Conservation (phyloP, 2,888 invertebrate species). For the Drosophila monieri region DNA sequence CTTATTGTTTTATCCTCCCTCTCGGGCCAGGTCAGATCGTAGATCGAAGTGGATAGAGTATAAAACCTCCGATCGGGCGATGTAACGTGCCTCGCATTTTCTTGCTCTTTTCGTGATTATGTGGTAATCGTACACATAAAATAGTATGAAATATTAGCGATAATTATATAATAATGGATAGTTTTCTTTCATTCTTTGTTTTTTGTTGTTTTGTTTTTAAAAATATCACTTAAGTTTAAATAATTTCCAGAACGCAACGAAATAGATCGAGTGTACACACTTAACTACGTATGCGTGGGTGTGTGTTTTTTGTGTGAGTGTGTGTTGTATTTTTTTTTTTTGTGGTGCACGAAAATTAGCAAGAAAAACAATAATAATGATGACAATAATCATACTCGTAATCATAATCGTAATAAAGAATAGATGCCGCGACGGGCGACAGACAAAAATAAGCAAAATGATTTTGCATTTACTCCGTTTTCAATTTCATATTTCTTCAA, state of each 20-base stretch:
- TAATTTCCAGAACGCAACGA: conserved; percentile 81
- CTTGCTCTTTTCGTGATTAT: conserved; percentile 64
- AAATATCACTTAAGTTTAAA: conserved; percentile 81
- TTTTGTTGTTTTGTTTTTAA: conserved; percentile 46
- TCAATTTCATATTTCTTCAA: conserved; percentile 10
- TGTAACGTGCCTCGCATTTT: conserved; percentile 35
- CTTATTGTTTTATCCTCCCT: conserved; percentile 9
- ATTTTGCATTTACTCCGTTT: conserved; percentile 14
- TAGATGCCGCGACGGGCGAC: conserved; percentile 35
- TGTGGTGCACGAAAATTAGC: conserved; percentile 53
- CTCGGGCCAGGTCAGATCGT: conserved; percentile 21
- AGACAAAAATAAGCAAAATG: conserved; percentile 41
- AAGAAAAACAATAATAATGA: conserved; percentile 54
- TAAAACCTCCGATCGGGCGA: neutral
- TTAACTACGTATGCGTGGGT: conserved; percentile 31
- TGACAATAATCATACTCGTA: conserved; percentile 50
- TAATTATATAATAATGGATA: conserved; percentile 78
- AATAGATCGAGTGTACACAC: conserved; percentile 58
- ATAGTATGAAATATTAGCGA: conserved; percentile 69
- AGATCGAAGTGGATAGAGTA: conserved; percentile 10
- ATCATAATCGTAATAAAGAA: conserved; percentile 49
- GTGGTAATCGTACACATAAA: conserved; percentile 68
- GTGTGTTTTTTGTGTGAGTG: conserved; percentile 23
- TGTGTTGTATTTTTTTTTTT: conserved; percentile 18
- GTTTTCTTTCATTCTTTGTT: conserved; percentile 38